Base-by-base conservation (phyloP, 2,797 vertebrate genomes). In the Eulemur rubriventer region DNA sequence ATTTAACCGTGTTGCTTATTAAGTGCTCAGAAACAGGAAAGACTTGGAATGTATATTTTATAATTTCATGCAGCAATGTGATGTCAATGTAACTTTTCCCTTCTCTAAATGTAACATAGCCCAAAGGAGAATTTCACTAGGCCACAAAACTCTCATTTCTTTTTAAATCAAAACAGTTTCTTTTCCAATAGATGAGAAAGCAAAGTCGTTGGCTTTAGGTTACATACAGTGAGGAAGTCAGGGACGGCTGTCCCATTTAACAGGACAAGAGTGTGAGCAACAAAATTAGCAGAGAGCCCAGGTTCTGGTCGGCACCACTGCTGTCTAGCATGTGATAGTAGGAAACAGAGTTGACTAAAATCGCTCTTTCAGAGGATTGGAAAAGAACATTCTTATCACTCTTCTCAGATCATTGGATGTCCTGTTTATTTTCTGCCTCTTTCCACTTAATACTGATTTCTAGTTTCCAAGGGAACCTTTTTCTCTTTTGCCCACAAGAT, bases 181-280 rank as follows among this genome's bases (percentile, higher is more conserved):
- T 95, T 69, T 63, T 89, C 35, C 61, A 83, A 70, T n/a, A 94
- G 52, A 65, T 94, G 79, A 69, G 67, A 78, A 94, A 90, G 78
- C 20, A 92, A 96, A 92, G 69, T 41, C 30, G n/a, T 7, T 79
- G 50, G 67, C 61, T 94, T 87, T 84, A 82, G 94, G 5, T 59
- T 70, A 96, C 82, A 24, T 73, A 72, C 96, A 50, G 52, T 83
- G 41, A 88, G 48, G 41, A 82, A 59, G 80, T 52, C 33, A 80
- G 85, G 67, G 7, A 16, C 92, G 63, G 84, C 52, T 73, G 75
- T 52, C 13, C 46, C 67, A 46, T 48, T 89, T 50, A 24, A 61
- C 50, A 85, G 80, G 57, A 43, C 67, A 63, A 90, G 85, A 80
- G 26, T n/a, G 24, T 67, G 59, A 69, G 17, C 20, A 65, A 80